phyloP scores from a whole-genome alignment of 2,888 invertebrate genomes.

The Leucoma salicis region DNA sequence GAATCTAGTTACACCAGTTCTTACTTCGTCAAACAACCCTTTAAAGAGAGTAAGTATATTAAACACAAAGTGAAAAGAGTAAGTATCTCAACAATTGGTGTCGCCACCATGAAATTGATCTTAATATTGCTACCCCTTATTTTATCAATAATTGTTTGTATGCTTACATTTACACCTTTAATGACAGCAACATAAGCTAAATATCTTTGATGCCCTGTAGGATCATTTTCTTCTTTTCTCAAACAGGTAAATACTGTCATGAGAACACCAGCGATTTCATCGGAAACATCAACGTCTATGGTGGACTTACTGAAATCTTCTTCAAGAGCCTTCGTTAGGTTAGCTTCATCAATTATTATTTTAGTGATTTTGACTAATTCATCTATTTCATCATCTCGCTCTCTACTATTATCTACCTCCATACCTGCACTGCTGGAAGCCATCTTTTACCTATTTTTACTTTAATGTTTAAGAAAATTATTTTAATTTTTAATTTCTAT shows the following conservation, averaged over 20 bases:
- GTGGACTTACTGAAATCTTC: neutral
- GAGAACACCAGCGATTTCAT: neutral
- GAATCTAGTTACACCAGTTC: constrained; percentile 6
- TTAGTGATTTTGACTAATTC: neutral
- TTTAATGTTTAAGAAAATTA: too few species aligned
- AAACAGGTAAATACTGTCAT: neutral
- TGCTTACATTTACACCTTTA: neutral
- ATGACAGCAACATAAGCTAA: neutral
- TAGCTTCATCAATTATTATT: neutral
- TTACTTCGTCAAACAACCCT: constrained; percentile 6
- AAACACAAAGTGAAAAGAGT: too few species aligned
- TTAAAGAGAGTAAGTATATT: neutral
- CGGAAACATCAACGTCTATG: neutral
- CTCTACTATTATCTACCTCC: neutral
- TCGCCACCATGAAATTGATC: neutral
- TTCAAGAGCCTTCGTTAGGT: neutral
- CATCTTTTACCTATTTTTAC: too few species aligned
- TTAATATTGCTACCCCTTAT: neutral
- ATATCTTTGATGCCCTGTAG: neutral
- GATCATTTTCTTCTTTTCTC: neutral
- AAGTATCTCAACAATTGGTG: neutral
- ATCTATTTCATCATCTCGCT: neutral
- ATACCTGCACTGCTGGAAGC: neutral
- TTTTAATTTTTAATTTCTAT: too few species aligned
- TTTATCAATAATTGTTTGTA: neutral